phyloP scores from a whole-genome alignment of 1,140 invertebrate genomes.

The Drosophila lowei region DNA sequence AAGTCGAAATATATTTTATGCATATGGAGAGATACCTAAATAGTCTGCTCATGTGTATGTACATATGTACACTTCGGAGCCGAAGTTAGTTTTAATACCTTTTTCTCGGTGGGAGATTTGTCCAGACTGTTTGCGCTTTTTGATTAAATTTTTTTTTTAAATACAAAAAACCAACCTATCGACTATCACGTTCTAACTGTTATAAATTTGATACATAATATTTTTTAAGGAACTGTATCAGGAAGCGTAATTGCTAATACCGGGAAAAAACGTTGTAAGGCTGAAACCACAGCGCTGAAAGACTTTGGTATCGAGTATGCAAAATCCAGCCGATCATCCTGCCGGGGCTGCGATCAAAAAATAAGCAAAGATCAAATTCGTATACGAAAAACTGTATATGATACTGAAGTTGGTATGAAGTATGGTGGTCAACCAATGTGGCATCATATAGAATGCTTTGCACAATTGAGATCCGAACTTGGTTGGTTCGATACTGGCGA shows the following conservation, averaged over 20 bases:
- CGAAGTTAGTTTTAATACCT: no score
- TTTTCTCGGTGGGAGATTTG: no score
- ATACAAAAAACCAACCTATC: no score
- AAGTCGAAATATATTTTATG: no score
- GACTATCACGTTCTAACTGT: no score
- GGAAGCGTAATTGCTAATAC: slow-evolving; percentile 29
- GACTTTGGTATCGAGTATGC: slow-evolving; percentile 95
- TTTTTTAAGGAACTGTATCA: slow-evolving; percentile 26
- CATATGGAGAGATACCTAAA: no score
- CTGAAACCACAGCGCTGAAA: slow-evolving; percentile 82
- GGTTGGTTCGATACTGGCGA: slow-evolving; percentile 90
- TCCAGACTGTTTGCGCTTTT: no score
- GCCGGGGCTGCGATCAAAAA: slow-evolving; percentile 93
- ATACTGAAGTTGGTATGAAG: slow-evolving; percentile 90
- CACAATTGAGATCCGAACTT: slow-evolving; percentile 85
- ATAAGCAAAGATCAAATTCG: slow-evolving; percentile 93
- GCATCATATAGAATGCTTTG: slow-evolving; percentile 97
- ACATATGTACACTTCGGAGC: no score
- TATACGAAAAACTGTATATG: slow-evolving; percentile 93
- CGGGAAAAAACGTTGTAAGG: slow-evolving; percentile 83
- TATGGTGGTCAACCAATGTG: slow-evolving; percentile 92
- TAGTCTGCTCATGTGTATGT: no score
- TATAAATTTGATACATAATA: not conserved
- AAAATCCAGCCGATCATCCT: slow-evolving; percentile 92
- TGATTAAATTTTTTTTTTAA: not conserved